Evolutionary conservation across 2,797 vertebrate genomes (phyloP).

Genomic region (Gymnothorax javanicus): DNA sequence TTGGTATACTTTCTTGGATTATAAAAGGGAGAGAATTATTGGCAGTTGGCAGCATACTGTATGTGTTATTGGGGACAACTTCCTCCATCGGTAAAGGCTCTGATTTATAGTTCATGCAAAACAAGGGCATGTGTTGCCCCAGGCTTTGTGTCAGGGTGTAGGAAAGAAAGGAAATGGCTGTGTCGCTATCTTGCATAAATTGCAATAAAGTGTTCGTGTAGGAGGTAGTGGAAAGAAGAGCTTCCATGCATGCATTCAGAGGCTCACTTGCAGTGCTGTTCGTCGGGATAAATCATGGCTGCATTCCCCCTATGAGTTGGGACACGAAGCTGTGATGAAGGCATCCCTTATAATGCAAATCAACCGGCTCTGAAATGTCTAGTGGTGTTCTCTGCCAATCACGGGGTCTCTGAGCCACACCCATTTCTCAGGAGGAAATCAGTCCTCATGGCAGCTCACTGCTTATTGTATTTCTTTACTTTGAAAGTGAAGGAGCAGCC

Average conservation of each 20-base stretch:
- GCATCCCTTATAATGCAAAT: background rate
- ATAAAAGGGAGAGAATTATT: background rate
- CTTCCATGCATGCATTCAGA: background rate
- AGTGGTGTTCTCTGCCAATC: background rate
- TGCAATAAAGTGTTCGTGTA: background rate
- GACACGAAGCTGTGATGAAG: background rate
- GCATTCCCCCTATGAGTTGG: background rate
- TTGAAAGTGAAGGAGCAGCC: background rate
- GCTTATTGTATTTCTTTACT: background rate
- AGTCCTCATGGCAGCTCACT: background rate
- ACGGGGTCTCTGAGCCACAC: background rate
- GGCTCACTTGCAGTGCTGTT: background rate
- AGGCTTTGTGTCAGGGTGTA: background rate
- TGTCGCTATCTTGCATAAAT: background rate
- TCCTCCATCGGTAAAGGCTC: background rate
- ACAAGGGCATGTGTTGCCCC: conserved; percentile 2
- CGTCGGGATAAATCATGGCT: background rate
- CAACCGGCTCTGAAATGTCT: background rate
- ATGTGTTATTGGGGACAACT: background rate
- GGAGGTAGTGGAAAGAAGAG: background rate
- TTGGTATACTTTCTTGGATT: background rate
- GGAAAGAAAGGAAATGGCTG: background rate
- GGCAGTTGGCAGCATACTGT: background rate
- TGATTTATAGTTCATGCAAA: conserved; percentile 18
- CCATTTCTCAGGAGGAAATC: background rate